A percentile compares a stretch with the other conserved stretches of the same genome.
These are phyloP conservation scores for Mormyrus lacerda DNA, from an alignment of 2,113 vertebrate genomes.

Conservation along the genomic window DNA sequence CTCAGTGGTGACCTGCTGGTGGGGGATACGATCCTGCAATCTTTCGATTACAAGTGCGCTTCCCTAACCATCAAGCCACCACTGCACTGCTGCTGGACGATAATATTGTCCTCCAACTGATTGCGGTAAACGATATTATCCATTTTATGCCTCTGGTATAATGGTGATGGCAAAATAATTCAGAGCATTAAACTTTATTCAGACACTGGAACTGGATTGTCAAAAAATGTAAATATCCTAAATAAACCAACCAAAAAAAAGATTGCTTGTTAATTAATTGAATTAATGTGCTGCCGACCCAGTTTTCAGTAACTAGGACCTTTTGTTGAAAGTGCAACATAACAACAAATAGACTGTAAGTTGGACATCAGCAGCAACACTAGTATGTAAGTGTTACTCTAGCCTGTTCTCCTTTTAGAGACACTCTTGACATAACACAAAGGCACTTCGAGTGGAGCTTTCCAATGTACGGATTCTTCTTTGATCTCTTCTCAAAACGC, in stretches of 20 bases:
- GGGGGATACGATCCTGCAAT: no score
- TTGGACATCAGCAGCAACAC: neutral
- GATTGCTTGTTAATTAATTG: no score
- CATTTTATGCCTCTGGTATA: neutral
- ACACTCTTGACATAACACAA: neutral
- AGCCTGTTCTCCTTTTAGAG: neutral
- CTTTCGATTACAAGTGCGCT: no score
- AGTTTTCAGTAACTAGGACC: neutral
- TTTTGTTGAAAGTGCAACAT: neutral
- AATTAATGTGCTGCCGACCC: neutral
- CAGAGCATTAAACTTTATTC: neutral
- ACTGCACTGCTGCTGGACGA: neutral
- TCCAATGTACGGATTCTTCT: neutral
- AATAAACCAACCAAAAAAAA: neutral
- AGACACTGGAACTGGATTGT: neutral
- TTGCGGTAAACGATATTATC: neutral
- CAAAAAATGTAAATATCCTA: neutral
- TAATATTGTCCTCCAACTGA: neutral
- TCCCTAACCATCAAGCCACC: no score
- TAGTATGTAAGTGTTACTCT: no score
- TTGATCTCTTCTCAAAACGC: neutral
- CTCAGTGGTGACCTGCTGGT: no score
- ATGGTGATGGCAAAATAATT: neutral
- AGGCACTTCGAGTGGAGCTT: neutral
- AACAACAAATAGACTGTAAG: neutral